These are phyloP conservation scores for Myxocyprinus asiaticus DNA, from an alignment of 2,113 vertebrate genomes.

Conservation along the genomic window DNA sequence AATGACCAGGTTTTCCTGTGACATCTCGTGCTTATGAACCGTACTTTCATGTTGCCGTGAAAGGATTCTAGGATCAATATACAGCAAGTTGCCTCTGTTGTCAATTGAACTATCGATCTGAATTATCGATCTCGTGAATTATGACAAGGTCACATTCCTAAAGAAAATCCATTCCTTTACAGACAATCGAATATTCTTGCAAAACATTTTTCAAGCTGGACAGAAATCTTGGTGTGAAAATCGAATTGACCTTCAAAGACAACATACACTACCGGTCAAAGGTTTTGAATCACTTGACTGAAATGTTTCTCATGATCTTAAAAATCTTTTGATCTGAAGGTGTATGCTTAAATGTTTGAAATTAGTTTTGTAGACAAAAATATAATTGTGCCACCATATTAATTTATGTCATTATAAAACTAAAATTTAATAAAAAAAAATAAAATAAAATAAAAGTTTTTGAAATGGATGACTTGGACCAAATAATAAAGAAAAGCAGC, in stretches of 20 bases:
- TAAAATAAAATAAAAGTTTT: too few relatives aligned
- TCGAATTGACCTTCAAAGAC: not conserved
- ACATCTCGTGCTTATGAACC: not conserved
- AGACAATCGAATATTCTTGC: not conserved
- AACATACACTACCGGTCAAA: too few relatives aligned
- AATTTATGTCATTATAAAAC: too few relatives aligned
- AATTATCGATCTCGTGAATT: conserved; percentile 17
- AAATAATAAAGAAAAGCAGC: too few relatives aligned
- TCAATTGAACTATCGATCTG: conserved; percentile 17
- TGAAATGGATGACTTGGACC: too few relatives aligned
- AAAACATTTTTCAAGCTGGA: not conserved
- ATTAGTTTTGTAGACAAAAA: too few relatives aligned
- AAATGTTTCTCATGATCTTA: too few relatives aligned
- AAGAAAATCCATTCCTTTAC: not conserved
- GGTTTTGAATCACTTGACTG: too few relatives aligned
- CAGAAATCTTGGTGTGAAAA: not conserved
- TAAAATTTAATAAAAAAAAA: too few relatives aligned
- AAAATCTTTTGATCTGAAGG: too few relatives aligned
- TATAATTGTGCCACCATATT: too few relatives aligned
- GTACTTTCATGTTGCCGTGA: conserved; percentile 4
- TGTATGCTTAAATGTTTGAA: too few relatives aligned
- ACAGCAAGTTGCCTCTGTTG: not conserved
- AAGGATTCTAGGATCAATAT: conserved; percentile 5
- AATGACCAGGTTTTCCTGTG: not conserved
- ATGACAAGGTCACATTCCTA: not conserved